Base-by-base conservation (phyloP, 2,113 vertebrate species). In the Thunnus thynnus region DNA sequence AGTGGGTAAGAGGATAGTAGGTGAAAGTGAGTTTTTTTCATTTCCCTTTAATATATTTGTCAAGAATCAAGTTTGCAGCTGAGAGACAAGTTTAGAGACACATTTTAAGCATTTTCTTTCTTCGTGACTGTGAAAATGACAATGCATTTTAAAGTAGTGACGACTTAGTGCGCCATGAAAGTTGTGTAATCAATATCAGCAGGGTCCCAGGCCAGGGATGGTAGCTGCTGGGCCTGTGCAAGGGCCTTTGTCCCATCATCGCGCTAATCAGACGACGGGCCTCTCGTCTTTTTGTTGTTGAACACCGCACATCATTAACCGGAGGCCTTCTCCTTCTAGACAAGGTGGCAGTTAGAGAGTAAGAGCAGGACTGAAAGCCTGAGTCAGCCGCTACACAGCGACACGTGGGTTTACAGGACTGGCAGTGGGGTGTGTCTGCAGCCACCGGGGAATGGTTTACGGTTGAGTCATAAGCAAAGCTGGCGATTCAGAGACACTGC, bases 391-490 rank as follows among this genome's bases (percentile, higher is more conserved):
- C 60, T 32, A 13, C 48, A 2, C 57, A 51, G 61, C 17, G n/a
- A 61, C 55, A 60, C 18, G 36, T 61, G 8, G 4, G 27, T n/a
- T 55, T 75, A 64, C 22, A 64, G 72, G 73, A 13, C 7, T 12
- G 18, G 52, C 27, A 14, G 50, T 0, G 18, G 73, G 74, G 51
- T 13, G 72, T 77, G 77, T 62, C 27, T 16, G 70, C 74, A 57
- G 68, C 18, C 58, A n/a, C 27, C 4, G 12, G 10, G 61, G 62
- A 27, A 58, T 61, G 55, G 66, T 71, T 78, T 72, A 3, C 14
- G 71, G 52, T 67, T 69, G 86, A 87, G 82, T 88, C 88, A 87
- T 14, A 5, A 30, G 32, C 57, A 44, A 57, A 48, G 27, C 41
- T 3, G n/a, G 66, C 56, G 69, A 83, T 60, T 88, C 76, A 73